Evolutionary conservation across 2,113 vertebrate genomes (phyloP).

Genomic region (Pelecanoides urinatrix): DNA sequence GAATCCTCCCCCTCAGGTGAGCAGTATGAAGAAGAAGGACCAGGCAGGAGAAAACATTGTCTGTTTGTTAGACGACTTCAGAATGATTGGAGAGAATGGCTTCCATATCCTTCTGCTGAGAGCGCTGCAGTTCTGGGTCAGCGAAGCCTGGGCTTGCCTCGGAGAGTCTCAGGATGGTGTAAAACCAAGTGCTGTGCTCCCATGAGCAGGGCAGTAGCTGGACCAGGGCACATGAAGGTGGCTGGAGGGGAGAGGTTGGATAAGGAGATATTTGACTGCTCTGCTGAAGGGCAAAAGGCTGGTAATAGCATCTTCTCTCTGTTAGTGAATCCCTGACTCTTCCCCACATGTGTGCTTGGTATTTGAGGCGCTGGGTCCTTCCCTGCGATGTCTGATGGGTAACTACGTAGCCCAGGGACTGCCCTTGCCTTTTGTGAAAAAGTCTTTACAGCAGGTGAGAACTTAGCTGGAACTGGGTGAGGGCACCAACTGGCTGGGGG

Average conservation of each 20-base stretch:
- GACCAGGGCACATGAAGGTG: background rate
- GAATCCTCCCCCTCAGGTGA: conserved; percentile 66
- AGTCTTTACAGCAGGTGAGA: conserved; percentile 79
- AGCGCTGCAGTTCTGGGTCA: background rate
- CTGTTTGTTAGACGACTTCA: conserved; percentile 82
- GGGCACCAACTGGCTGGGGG: background rate
- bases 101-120: conserved; percentile 80
- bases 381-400: conserved; percentile 76
- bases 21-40: conserved; percentile 71
- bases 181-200: background rate
- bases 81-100: conserved; percentile 80
- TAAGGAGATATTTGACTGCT: background rate
- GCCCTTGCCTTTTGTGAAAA: conserved; percentile 75
- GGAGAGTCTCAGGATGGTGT: background rate
- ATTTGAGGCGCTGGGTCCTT: conserved; percentile 82
- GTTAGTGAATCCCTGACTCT: conserved; percentile 50
- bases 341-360: conserved; percentile 80
- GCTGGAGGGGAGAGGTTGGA: background rate
- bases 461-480: background rate
- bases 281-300: background rate
- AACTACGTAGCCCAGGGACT: conserved; percentile 75
- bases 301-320: background rate
- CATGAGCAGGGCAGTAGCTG: background rate
- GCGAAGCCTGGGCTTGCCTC: background rate
- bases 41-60: conserved; percentile 70